These are phyloP conservation scores for Edolisoma coerulescens DNA, from an alignment of 2,113 vertebrate genomes.

Conservation along the genomic window DNA sequence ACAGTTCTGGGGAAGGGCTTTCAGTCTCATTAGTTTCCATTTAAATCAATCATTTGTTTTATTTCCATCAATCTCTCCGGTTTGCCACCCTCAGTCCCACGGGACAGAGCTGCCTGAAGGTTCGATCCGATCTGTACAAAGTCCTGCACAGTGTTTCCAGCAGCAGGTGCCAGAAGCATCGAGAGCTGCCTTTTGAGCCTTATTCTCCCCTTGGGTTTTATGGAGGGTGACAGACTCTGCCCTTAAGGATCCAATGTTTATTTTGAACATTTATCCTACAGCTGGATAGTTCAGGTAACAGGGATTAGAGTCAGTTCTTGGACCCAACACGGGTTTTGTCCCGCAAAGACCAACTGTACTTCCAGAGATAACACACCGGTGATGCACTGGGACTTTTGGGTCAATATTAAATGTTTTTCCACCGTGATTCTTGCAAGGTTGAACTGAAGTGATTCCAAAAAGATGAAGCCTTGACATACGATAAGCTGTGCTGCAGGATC, in stretches of 20 bases:
- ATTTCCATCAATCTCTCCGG: not conserved
- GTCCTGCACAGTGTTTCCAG: not conserved
- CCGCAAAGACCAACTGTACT: not conserved
- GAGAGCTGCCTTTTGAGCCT: not conserved
- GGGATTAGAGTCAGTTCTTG: not conserved
- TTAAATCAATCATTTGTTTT: not conserved
- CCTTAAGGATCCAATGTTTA: not conserved
- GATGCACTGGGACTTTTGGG: not conserved
- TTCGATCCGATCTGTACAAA: not conserved
- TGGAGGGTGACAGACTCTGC: not conserved
- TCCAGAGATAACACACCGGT: not conserved
- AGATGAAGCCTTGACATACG: no score
- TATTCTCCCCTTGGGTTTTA: not conserved
- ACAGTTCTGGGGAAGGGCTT: not conserved
- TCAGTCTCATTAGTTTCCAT: not conserved
- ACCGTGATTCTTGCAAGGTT: not conserved
- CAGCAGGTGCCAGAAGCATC: not conserved
- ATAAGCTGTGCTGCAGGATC: no score
- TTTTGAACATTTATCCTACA: not conserved
- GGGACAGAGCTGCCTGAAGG: not conserved
- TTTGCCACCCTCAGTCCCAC: not conserved
- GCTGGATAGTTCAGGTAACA: not conserved
- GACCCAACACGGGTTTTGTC: not conserved
- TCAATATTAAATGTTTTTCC: not conserved
- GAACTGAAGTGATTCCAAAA: no score